Base-by-base conservation (phyloP, 2,888 invertebrate genomes). In the Drosophila infuscata region DNA sequence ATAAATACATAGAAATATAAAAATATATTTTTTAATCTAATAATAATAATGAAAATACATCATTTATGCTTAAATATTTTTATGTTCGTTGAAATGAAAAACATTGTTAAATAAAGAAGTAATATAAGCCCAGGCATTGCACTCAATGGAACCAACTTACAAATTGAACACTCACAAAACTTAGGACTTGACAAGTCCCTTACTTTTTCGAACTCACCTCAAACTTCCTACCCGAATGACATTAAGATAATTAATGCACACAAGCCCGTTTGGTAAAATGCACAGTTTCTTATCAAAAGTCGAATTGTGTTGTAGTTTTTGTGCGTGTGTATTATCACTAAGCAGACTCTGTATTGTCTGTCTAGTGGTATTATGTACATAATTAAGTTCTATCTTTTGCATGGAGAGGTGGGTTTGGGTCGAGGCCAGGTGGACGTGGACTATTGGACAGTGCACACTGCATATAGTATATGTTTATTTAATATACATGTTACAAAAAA, bases 401-500 rank as follows among this genome's bases (percentile, higher is more conserved):
- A 15, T 11, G 20, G 20, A 53, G 35, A 12, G 30, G 15, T 54
- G 8, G 15, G n/a, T 29, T 54, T 30, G 25, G 35, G 30, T 36
- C 20, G 48, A 61, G 51, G 56, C 58, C 46, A 60, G 52, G n/a
- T n/a, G n/a, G n/a, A n/a, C n/a, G 43, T 33, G 36, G 43, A 32
- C 58, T 54, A 46, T 29, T 20, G 33, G 41, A 41, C 33, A 36
- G 8, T 25, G 15, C 9, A 35, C 20, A 25, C 38, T 54, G 38
- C 17, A 15, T 49, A 29, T 46, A 38, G 43, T 35, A 52, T 52
- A 43, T 43, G 30, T 43, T 52, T 46, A 54, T 56, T 41, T 51
- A 25, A 46, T 66, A 51, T n/a, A 74, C 35, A 49, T 57, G 59
- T 36, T 69, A 74, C 49, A 58, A 61, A 69, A 25, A 64, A 75